These are phyloP conservation scores for Pipa parva DNA, from an alignment of 2,113 vertebrate genomes.

Conservation along the genomic window DNA sequence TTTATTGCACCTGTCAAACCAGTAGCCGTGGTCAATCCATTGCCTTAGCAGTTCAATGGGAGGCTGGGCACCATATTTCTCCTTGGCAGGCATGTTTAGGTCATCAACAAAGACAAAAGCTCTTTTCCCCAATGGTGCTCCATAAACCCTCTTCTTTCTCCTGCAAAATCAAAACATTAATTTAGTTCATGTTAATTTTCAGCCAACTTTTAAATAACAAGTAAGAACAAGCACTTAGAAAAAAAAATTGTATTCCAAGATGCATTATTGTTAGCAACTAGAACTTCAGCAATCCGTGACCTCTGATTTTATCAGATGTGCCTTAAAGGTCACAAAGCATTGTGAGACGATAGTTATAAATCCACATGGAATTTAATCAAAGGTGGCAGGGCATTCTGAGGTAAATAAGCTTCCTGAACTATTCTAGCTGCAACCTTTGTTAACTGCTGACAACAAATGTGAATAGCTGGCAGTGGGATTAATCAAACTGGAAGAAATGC, in stretches of 20 bases:
- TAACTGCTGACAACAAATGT: slow-evolving; percentile 55
- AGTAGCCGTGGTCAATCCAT: slow-evolving; percentile 70
- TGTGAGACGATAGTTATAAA: slow-evolving; percentile 62
- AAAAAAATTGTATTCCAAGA: slow-evolving; percentile 44
- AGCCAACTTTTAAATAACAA: slow-evolving; percentile 55
- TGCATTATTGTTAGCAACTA: slow-evolving; percentile 63
- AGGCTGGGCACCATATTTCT: slow-evolving; percentile 71
- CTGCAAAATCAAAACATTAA: slow-evolving; percentile 68
- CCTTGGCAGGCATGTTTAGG: slow-evolving; percentile 75
- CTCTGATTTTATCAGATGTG: slow-evolving; percentile 67
- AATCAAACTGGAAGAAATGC: slow-evolving; percentile 58
- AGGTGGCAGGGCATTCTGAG: slow-evolving; percentile 57
- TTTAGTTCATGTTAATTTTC: slow-evolving; percentile 66
- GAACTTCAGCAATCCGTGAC: slow-evolving; percentile 56
- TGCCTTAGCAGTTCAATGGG: slow-evolving; percentile 71
- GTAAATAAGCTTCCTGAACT: slow-evolving; percentile 67
- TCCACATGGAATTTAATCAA: slow-evolving; percentile 72
- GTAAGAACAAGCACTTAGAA: slow-evolving; percentile 14
- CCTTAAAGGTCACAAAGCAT: slow-evolving; percentile 66
- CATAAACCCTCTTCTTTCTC: slow-evolving; percentile 58
- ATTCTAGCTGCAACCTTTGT: slow-evolving; percentile 55
- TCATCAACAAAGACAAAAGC: slow-evolving; percentile 75
- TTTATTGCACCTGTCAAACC: slow-evolving; percentile 81
- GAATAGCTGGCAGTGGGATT: slow-evolving; percentile 60
- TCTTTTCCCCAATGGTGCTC: slow-evolving; percentile 54